phyloP scores from a whole-genome alignment of 2,797 vertebrate species.

The Delichon dasypus region DNA sequence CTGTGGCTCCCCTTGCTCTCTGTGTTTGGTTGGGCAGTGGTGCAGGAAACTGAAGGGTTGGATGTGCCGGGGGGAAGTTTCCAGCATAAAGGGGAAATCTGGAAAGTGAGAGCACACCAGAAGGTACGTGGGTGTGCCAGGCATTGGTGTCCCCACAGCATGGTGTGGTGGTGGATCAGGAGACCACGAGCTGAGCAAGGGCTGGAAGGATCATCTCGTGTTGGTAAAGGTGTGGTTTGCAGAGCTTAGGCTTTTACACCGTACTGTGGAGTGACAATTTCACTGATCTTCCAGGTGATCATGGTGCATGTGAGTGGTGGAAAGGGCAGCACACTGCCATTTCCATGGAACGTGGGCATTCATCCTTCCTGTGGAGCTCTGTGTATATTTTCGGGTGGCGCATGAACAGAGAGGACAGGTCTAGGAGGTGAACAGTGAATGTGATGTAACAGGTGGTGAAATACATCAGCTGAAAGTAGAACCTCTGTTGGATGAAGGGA shows the following conservation, averaged over 20 bases:
- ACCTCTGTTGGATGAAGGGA: background rate
- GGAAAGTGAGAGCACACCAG: background rate
- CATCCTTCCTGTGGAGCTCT: background rate
- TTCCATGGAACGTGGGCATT: background rate
- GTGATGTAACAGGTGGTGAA: background rate
- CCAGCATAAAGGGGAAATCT: background rate
- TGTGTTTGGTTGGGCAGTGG: background rate
- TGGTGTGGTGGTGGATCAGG: background rate
- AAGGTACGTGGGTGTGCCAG: background rate
- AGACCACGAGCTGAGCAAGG: background rate
- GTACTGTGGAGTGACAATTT: background rate
- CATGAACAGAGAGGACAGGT: background rate
- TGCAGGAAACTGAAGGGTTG: background rate
- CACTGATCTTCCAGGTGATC: background rate
- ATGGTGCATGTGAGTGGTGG: background rate
- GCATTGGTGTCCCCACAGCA: background rate
- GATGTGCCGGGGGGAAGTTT: background rate
- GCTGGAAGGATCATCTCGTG: background rate
- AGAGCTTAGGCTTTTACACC: background rate
- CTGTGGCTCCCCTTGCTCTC: background rate
- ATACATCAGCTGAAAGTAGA: background rate
- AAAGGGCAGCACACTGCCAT: background rate
- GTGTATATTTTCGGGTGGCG: background rate
- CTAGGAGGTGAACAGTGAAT: background rate
- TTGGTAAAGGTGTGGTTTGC: background rate